These are phyloP conservation scores for Tetragonula clypearis DNA, from an alignment of 1,140 invertebrate species.

Conservation along the genomic window DNA sequence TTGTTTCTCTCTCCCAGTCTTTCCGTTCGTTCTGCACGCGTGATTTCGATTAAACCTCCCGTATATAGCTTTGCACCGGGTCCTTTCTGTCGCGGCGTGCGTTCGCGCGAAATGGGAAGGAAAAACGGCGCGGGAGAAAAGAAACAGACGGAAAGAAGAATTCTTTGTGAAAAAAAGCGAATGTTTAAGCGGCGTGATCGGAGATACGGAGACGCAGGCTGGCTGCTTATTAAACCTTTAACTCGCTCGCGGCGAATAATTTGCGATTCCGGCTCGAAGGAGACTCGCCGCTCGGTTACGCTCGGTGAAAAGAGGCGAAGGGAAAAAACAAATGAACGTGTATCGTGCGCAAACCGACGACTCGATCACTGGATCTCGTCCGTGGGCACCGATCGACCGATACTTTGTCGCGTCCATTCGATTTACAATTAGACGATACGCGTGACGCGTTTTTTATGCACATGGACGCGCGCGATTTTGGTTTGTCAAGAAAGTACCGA, in stretches of 20 bases:
- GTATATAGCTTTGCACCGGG: conserved; percentile 1
- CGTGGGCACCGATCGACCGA: neutral
- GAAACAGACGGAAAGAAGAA: neutral
- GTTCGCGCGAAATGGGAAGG: neutral
- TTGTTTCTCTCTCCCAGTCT: neutral
- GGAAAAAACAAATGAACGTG: neutral
- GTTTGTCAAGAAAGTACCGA: neutral
- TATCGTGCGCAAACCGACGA: neutral
- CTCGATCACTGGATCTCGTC: conserved; percentile 1
- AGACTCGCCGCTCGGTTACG: neutral
- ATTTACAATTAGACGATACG: neutral
- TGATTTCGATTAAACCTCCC: conserved; percentile 30
- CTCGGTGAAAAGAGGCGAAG: neutral
- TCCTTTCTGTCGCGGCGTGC: neutral
- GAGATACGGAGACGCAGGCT: conserved; percentile 16
- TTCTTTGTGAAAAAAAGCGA: conserved; percentile 14
- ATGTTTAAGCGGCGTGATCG: conserved; percentile 25
- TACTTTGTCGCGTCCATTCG: neutral
- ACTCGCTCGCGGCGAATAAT: conserved; percentile 31
- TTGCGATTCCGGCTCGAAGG: conserved; percentile 2
- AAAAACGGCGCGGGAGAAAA: neutral
- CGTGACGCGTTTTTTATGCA: neutral
- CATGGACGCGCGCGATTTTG: neutral
- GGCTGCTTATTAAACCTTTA: conserved; percentile 46
- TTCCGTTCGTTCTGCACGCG: conserved; percentile 26